Base-by-base conservation (phyloP, 2,888 invertebrate species). In the Pristionchus exspectatus region DNA sequence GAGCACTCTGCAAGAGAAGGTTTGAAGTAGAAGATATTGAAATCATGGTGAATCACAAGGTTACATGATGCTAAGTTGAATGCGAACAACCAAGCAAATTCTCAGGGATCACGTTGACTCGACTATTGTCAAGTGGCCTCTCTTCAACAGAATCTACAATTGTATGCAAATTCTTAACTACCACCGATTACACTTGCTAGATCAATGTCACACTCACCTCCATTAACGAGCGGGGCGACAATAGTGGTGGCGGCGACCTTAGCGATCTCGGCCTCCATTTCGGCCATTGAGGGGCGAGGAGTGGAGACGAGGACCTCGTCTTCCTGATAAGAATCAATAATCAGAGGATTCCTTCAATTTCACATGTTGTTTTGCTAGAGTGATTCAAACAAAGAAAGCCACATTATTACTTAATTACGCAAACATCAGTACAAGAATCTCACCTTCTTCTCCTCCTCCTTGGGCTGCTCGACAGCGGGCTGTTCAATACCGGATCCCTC, bases 1-100 rank as follows among this genome's bases (percentile, higher is more conserved):
- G 91, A 90, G 87, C 92, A 92, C n/a, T 90, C 91, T 66, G 90
- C 84, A 63, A 90, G 24, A 16, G 24, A 56, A 12, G 72, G 30
- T 54, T 56, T 44, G 38, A 38, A 38, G n/a, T n/a, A n/a, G n/a
- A n/a, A n/a, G n/a, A 4, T 30, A 74, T 21, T 74, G 44, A 44
- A 44, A n/a, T n/a, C n/a, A n/a, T n/a, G n/a, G n/a, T n/a, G n/a
- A n/a, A n/a, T n/a, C n/a, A n/a, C n/a, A n/a, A n/a, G n/a, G n/a
- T n/a, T n/a, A n/a, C n/a, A n/a, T n/a, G n/a, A n/a, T n/a, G n/a
- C n/a, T n/a, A n/a, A n/a, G n/a, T n/a, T n/a, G n/a, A n/a, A n/a
- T n/a, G n/a, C n/a, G n/a, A n/a, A n/a, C n/a, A n/a, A n/a, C n/a
- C n/a, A n/a, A n/a, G n/a, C n/a, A n/a, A n/a, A n/a, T n/a, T n/a